Conservation (phyloP, 2,113 vertebrate species). For the Antigone vipio region DNA sequence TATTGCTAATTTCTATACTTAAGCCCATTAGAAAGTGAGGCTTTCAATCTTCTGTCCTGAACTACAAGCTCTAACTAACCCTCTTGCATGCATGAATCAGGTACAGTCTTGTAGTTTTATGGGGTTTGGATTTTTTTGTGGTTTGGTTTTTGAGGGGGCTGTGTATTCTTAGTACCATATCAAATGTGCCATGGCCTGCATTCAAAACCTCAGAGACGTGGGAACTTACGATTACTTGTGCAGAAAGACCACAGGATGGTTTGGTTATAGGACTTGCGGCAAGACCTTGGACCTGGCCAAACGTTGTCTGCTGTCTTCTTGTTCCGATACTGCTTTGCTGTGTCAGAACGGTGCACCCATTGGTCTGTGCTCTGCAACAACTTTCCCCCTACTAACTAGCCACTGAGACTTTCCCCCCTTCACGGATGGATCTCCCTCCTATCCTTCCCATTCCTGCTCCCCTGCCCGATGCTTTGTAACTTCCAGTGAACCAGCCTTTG, state of each 20-base stretch:
- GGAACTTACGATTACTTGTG: background rate
- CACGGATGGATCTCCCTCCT: background rate
- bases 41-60: background rate
- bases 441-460: background rate
- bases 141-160: background rate
- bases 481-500: background rate
- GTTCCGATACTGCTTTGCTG: background rate
- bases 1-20: background rate
- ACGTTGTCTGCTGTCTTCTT: background rate
- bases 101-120: background rate
- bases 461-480: background rate
- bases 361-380: background rate
- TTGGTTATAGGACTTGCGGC: background rate
- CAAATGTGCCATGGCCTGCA: background rate
- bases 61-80: background rate
- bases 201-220: background rate
- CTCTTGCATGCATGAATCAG: background rate
- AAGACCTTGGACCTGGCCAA: background rate
- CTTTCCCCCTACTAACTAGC: background rate
- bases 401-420: background rate
- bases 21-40: background rate
- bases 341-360: accelerated
- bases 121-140: background rate
- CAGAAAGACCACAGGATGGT: background rate
- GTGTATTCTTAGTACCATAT: background rate